A percentile compares a stretch with the other conserved stretches of the same genome.
phyloP scores from a whole-genome alignment of 37 sponge, comb jelly and placozoan species.

The Agelas oroides region DNA sequence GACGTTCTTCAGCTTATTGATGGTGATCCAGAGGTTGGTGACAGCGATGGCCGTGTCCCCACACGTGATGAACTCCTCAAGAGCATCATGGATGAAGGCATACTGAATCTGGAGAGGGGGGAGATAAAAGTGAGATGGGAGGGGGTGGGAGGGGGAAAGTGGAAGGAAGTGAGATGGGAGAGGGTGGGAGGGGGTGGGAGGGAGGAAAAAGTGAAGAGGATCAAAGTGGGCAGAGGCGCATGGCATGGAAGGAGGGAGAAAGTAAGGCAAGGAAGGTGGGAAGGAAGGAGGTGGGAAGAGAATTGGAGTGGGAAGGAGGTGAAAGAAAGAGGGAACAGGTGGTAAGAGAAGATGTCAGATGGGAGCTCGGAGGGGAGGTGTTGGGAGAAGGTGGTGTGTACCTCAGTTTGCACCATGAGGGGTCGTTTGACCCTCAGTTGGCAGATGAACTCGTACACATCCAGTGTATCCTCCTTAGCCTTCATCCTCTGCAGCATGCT shows the following conservation, averaged over 20 bases:
- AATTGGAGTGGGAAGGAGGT: too few species aligned
- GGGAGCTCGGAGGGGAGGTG: too few species aligned
- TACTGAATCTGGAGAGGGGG: constrained; percentile 53
- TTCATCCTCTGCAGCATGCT: constrained; percentile 68
- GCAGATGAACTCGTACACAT: constrained; percentile 56
- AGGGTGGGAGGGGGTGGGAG: not conserved
- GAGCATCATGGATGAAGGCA: constrained; percentile 70
- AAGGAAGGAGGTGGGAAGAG: too few species aligned
- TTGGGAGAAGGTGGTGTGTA: not conserved
- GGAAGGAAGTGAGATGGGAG: not conserved
- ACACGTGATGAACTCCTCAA: constrained; percentile 64
- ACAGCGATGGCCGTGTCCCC: constrained; percentile 56
- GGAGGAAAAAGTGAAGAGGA: not conserved
- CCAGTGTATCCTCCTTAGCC: constrained; percentile 25
- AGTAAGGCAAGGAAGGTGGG: too few species aligned
- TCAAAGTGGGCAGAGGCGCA: not conserved
- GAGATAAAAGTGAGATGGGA: not conserved
- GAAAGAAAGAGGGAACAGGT: too few species aligned
- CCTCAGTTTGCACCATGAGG: constrained; percentile 74
- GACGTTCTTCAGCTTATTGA: constrained; percentile 31
- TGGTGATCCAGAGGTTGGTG: constrained; percentile 39
- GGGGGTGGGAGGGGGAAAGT: too few species aligned
- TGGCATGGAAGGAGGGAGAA: not conserved
- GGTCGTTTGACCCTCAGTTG: constrained; percentile 43
- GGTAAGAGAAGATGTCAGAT: too few species aligned